A percentile compares a stretch with the other conserved stretches of the same genome.
phyloP scores from a whole-genome alignment of 2,797 vertebrate genomes.

The Zonotrichia albicollis region DNA sequence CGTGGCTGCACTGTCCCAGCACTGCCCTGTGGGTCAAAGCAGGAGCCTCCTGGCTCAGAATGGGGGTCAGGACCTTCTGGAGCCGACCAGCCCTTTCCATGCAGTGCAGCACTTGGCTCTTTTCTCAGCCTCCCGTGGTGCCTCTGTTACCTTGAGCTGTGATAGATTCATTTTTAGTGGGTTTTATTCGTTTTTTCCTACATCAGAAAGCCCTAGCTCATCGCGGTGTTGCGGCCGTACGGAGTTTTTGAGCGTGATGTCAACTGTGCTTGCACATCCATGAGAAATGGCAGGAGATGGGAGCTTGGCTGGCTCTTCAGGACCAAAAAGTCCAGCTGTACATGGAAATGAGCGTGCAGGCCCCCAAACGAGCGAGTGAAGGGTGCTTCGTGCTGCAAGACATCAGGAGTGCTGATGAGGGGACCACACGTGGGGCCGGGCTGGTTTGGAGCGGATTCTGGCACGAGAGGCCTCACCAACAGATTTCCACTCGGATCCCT shows the following conservation, averaged over 20 bases:
- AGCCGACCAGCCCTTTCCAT: not conserved
- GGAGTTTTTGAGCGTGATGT: not conserved
- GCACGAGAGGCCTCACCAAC: rapidly evolving
- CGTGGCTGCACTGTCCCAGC: not conserved
- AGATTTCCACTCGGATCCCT: not conserved
- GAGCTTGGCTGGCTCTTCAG: not conserved
- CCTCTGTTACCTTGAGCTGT: not conserved
- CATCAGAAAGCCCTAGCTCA: not conserved
- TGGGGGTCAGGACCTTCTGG: constrained; percentile 11
- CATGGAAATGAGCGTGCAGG: not conserved
- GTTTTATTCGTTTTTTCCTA: not conserved
- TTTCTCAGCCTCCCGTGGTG: not conserved
- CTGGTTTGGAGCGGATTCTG: not conserved
- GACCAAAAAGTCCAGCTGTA: not conserved
- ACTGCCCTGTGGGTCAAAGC: not conserved
- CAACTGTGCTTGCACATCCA: not conserved
- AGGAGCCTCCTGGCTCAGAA: not conserved
- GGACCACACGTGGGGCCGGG: not conserved
- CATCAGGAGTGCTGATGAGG: not conserved
- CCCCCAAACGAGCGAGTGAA: not conserved
- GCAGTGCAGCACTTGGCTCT: not conserved
- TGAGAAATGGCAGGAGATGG: not conserved
- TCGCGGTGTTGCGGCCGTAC: rapidly evolving
- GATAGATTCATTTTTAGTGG: not conserved
- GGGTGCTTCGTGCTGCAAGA: not conserved